Evolutionary conservation across 2,888 invertebrate species (phyloP).

Genomic region (Eupithecia abbreviata): DNA sequence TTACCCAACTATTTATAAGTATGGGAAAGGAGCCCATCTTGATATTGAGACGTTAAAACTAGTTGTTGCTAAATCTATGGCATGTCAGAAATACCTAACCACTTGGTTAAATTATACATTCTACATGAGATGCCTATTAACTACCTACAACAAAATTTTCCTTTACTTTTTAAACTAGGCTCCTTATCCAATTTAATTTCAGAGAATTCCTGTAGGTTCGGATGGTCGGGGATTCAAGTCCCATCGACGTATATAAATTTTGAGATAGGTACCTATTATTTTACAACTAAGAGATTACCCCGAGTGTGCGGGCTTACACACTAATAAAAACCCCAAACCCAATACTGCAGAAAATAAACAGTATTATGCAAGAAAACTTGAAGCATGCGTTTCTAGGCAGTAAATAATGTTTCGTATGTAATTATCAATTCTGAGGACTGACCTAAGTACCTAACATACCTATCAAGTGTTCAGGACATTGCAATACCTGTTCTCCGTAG

Average conservation of each 20-base stretch:
- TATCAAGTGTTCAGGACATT: constrained; percentile 2
- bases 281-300: no score
- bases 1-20: constrained; percentile 16
- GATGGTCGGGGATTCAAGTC: no score
- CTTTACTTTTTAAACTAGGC: background rate
- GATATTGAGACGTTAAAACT: constrained; percentile 21
- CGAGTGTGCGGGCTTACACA: no score
- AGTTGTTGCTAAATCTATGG: constrained; percentile 20
- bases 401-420: constrained; percentile 4
- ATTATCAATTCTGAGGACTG: background rate
- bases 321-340: background rate
- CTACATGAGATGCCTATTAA: background rate
- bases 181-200: background rate
- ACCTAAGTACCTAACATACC: background rate
- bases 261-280: no score
- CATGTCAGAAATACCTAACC: background rate
- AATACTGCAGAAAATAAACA: background rate
- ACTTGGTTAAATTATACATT: constrained; percentile 4
- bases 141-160: no score
- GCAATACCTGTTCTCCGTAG: background rate
- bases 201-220: no score
- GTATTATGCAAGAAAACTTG: background rate
- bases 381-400: background rate
- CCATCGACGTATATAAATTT: no score
- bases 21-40: constrained; percentile 9